A percentile compares a stretch with the other conserved stretches of the same genome.
phyloP scores from a whole-genome alignment of 1,140 invertebrate species.

The Micrasema minimum region DNA sequence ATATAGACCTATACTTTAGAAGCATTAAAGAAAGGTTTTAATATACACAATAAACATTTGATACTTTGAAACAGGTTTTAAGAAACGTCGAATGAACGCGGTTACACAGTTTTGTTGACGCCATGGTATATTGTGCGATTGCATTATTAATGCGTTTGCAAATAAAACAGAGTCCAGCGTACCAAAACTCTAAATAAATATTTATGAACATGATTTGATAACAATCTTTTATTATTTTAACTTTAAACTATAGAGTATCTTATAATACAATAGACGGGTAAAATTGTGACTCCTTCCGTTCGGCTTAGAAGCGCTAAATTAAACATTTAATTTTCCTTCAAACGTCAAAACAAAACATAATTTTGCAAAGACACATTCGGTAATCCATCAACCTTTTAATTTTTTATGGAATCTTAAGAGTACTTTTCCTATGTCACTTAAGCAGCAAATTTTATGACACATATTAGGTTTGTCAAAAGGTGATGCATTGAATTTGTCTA shows the following conservation, averaged over 20 bases:
- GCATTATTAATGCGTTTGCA: not conserved
- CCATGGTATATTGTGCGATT: not conserved
- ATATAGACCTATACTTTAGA: constrained; percentile 20
- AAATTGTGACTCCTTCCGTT: constrained; percentile 3
- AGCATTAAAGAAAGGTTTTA: not conserved
- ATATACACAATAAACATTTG: constrained; percentile 5
- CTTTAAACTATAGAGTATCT: constrained; percentile 22
- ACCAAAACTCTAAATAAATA: not conserved
- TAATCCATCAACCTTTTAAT: too few species aligned
- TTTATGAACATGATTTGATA: constrained; percentile 24
- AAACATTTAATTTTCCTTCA: too few species aligned
- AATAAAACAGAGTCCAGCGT: not conserved
- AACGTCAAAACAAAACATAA: too few species aligned
- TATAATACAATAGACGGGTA: constrained; percentile 31
- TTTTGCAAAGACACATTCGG: too few species aligned
- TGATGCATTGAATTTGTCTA: too few species aligned
- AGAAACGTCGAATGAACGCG: too few species aligned
- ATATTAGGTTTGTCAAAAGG: too few species aligned
- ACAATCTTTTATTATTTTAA: constrained; percentile 23
- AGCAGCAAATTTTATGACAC: too few species aligned
- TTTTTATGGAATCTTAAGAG: too few species aligned
- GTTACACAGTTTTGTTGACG: too few species aligned
- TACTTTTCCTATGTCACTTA: too few species aligned
- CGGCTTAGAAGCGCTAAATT: too few species aligned
- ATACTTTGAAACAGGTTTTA: not conserved